These are phyloP conservation scores for Sapayoa aenigma DNA, from an alignment of 2,113 vertebrate species.

Conservation along the genomic window DNA sequence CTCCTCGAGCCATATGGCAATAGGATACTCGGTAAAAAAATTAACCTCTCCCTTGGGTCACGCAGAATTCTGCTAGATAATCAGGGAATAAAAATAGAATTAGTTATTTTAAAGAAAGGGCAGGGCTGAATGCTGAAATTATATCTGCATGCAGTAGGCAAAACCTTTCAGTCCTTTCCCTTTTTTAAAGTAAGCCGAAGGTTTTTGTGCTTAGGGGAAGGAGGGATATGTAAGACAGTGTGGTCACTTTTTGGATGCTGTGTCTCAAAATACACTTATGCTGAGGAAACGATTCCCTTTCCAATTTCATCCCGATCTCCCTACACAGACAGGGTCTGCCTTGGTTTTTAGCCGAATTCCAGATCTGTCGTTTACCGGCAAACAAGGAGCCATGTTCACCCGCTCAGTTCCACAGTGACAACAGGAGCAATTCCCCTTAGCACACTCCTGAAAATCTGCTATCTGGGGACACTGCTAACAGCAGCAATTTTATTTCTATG, in stretches of 20 bases:
- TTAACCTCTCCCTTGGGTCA: background rate
- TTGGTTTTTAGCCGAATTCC: background rate
- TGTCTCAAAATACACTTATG: background rate
- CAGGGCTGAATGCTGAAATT: background rate
- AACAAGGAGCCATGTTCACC: background rate
- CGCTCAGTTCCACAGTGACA: background rate
- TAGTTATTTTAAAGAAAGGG: background rate
- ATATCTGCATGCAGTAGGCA: background rate
- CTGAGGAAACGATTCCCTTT: background rate
- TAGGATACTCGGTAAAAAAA: background rate
- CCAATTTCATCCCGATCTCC: background rate
- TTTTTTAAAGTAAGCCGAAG: background rate
- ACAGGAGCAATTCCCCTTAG: background rate
- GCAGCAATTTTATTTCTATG: background rate
- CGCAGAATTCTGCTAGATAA: background rate
- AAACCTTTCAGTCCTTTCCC: background rate
- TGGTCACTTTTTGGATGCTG: background rate
- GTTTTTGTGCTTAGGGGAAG: background rate
- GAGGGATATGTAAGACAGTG: background rate
- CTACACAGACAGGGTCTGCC: background rate
- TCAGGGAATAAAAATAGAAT: constrained; percentile 29
- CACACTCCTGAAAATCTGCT: background rate
- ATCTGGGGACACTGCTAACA: background rate
- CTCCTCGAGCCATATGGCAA: background rate
- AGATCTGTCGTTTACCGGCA: background rate